Evolutionary conservation across 2,113 vertebrate species (phyloP), one percentile per base, ranked within the genome.

Genomic region (Ameiurus melas): DNA sequence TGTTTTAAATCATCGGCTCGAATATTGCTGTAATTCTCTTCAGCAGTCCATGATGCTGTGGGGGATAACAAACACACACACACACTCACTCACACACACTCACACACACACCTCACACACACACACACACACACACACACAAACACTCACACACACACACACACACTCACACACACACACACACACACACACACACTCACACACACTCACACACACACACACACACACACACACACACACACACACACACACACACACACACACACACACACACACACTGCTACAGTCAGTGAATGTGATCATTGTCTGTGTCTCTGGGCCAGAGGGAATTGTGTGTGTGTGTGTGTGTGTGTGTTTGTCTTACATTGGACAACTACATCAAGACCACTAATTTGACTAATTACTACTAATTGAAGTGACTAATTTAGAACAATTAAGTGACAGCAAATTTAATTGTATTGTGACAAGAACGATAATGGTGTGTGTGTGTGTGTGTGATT

Each of bases 1-100:
- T 84, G 83, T 25, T 51, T 84, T n/a, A 84, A 84, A 84, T 84
- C 83, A 68, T n/a, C 16, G 27, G 30, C 62, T 84, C 9, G 6
- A 39, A 84, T 17, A 84, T 30, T 47, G 62, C 62, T 84, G 60
- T 39, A 68, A 43, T 51, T 84, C 62, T 84, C 60, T 84, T 66
- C 25, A 64, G 36, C 39, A 43, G 16, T 43, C 14, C 22, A 64
- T 66, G 27, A 84, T 19, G 33, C 83, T 84, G 60, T 3, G 2
- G 62, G 39, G 27, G 68, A 30, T 47, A 39, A 43, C 27, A 80
- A 30, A 39, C 55, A 58, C 17, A 39, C 17, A 62, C 17, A 83
- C 30, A 27, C 47, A 16, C n/a, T n/a, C n/a, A n/a, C n/a, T n/a
- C n/a, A n/a, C n/a, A n/a, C n/a, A n/a, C n/a, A n/a, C n/a, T n/a